Conservation (phyloP, 1,140 invertebrate species). For the Leptopilina clavipes region DNA sequence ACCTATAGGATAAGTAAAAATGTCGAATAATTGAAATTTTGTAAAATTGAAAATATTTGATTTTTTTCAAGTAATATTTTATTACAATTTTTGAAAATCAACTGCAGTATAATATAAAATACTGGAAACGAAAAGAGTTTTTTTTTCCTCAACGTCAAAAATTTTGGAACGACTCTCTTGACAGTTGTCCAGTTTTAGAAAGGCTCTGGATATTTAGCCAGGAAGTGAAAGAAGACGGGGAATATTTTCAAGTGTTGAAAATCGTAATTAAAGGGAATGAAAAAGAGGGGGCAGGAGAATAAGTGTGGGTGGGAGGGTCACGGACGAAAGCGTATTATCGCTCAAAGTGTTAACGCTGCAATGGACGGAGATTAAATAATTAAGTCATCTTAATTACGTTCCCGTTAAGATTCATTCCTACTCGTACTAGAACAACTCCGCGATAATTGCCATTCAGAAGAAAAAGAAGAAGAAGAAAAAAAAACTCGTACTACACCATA, state of each 20-base stretch:
- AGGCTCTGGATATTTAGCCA: neutral
- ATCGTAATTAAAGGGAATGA: neutral
- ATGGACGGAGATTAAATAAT: slow-evolving; percentile 16
- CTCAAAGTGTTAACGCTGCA: slow-evolving; percentile 15
- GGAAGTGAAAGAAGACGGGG: neutral
- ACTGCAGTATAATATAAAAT: too few species aligned
- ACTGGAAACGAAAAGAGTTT: too few species aligned
- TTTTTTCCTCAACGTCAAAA: too few species aligned
- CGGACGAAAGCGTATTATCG: slow-evolving; percentile 14
- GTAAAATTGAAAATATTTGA: too few species aligned
- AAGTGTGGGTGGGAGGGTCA: neutral
- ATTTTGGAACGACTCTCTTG: too few species aligned
- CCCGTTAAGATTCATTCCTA: slow-evolving; percentile 8
- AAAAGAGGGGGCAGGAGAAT: neutral
- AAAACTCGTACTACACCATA: slow-evolving; percentile 24
- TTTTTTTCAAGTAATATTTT: too few species aligned
- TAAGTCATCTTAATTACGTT: slow-evolving; percentile 17
- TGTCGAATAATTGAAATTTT: too few species aligned
- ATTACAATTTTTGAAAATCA: too few species aligned
- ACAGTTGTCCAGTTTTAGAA: neutral
- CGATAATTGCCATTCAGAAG: slow-evolving; percentile 13
- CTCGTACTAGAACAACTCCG: slow-evolving; percentile 6
- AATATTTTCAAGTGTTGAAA: neutral
- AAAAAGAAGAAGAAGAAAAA: slow-evolving; percentile 17
- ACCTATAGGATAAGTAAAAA: too few species aligned